phyloP scores from a whole-genome alignment of 2,797 vertebrate species.

The Phoeniculus purpureus region DNA sequence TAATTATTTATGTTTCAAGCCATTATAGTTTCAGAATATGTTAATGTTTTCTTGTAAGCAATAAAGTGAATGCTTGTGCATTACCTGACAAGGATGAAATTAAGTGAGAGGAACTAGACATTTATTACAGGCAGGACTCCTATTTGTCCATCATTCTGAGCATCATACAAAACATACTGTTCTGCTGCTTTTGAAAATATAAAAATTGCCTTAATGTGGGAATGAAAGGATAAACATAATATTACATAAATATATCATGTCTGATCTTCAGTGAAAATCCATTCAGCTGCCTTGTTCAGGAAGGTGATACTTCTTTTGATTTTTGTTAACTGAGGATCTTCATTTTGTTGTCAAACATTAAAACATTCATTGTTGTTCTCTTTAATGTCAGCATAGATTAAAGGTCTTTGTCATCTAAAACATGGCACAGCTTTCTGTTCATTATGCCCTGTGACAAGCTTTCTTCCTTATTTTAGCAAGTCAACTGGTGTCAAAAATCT shows the following conservation, averaged over 20 bases:
- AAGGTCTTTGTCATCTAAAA: not conserved
- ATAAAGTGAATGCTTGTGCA: conserved; percentile 15
- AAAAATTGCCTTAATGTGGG: not conserved
- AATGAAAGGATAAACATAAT: not conserved
- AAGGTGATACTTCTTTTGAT: not conserved
- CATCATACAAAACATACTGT: conserved; percentile 16
- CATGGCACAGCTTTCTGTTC: not conserved
- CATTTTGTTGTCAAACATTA: not conserved
- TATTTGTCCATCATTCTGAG: not conserved
- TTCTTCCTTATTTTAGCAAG: not conserved
- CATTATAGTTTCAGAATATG: conserved; percentile 22
- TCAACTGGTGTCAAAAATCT: not conserved
- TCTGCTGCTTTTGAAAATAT: not conserved
- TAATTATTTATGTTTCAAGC: conserved; percentile 53
- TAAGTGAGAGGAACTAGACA: not conserved
- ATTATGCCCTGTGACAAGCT: not conserved
- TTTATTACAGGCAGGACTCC: not conserved
- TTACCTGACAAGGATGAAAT: conserved; percentile 49
- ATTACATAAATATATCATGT: not conserved
- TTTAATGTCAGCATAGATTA: not conserved
- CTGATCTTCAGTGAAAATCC: not conserved
- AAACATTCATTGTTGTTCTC: not conserved
- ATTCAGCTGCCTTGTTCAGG: not conserved
- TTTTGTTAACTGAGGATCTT: not conserved
- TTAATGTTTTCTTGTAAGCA: conserved; percentile 35